Conservation (phyloP, 2,797 vertebrate species). For the Acanthornis magna region DNA sequence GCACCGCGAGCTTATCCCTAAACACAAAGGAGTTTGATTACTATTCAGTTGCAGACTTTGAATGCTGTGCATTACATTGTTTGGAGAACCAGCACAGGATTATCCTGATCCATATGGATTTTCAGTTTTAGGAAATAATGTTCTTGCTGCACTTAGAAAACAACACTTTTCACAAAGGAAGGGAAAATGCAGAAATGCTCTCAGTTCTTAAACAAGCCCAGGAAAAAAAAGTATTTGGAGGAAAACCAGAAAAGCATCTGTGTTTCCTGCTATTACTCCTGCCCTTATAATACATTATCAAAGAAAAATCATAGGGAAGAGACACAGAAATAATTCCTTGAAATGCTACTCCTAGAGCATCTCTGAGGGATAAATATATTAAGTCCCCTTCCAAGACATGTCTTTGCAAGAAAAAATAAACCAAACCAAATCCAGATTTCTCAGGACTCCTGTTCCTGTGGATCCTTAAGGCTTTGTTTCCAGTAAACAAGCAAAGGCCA, state of each 20-base stretch:
- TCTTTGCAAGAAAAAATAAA: neutral
- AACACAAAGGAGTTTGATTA: slow-evolving; percentile 27
- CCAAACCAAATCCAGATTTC: neutral
- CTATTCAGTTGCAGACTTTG: neutral
- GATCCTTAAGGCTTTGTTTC: neutral
- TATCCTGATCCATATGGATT: neutral
- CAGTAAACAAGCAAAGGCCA: neutral
- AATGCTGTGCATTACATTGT: rapidly evolving
- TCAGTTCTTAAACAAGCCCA: neutral
- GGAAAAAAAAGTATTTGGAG: neutral
- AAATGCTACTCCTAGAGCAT: neutral
- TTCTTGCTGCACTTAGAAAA: neutral
- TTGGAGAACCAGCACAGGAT: neutral
- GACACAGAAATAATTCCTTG: neutral
- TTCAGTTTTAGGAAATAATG: neutral
- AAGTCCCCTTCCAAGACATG: rapidly evolving
- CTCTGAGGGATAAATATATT: neutral
- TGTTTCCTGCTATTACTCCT: neutral
- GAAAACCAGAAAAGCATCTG: neutral
- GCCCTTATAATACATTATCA: neutral
- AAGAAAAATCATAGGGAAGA: neutral
- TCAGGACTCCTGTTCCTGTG: neutral
- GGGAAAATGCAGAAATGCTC: neutral
- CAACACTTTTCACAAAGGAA: neutral
- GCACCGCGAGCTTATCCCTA: slow-evolving; percentile 89